Conservation (phyloP, 2,797 vertebrate species). For the Taeniopygia guttata region DNA sequence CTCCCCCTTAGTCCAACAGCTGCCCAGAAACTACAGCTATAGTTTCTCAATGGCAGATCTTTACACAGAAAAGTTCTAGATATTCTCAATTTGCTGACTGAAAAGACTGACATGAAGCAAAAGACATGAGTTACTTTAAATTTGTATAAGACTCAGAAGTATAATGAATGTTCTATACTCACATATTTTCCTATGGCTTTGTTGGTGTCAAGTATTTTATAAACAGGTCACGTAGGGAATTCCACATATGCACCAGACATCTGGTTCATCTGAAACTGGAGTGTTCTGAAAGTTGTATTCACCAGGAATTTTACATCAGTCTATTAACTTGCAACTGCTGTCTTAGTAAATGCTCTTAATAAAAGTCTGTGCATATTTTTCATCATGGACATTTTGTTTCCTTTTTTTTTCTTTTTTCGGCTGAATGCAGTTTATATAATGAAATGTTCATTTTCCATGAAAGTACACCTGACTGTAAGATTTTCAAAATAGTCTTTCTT, state of each 20-base stretch:
- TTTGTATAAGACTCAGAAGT: not conserved
- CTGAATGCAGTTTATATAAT: not conserved
- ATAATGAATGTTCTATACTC: not conserved
- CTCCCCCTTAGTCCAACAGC: not conserved
- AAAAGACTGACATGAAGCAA: not conserved
- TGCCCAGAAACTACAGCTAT: not conserved
- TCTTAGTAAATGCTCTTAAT: not conserved
- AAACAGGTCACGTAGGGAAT: not conserved
- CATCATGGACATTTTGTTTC: not conserved
- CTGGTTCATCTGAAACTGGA: constrained; percentile 4
- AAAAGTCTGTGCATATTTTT: not conserved
- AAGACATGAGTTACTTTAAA: not conserved
- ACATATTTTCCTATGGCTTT: not conserved
- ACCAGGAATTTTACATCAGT: not conserved
- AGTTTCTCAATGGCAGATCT: not conserved
- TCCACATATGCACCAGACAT: constrained; percentile 4
- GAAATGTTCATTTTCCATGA: not conserved
- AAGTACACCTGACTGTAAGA: not conserved
- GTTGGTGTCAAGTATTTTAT: not conserved
- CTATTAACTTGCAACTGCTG: constrained; percentile 7
- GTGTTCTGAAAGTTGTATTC: not conserved
- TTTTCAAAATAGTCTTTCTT: not conserved
- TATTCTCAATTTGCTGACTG: not conserved
- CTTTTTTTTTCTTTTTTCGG: not conserved
- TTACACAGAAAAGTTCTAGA: not conserved